Base-by-base conservation (phyloP, 2,797 vertebrate species). In the Acestrorhynchus altus region DNA sequence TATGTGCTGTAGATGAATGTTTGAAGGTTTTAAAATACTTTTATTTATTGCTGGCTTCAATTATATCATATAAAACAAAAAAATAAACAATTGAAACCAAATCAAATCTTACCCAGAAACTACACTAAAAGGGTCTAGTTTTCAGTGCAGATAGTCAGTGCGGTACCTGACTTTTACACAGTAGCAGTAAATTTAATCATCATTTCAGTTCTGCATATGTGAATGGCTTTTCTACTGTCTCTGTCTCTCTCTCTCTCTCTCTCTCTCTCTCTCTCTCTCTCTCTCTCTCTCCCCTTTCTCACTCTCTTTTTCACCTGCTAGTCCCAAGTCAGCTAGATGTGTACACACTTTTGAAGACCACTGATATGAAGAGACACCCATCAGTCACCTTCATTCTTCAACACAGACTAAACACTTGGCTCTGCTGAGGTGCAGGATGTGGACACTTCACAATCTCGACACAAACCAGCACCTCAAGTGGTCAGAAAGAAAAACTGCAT, bases 381-480 rank as follows among this genome's bases (percentile, higher is more conserved):
- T 26, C 22, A 24, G 22, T 2, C 52, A 56, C 52, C 72, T 35
- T 76, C 56, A 42, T 52, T 61, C 52, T 42, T 12, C 59, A 54
- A 67, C 60, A 64, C 76, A 75, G 72, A 81, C 81, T 71, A 81
- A 84, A 86, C 77, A 76, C 73, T 78, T 77, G 16, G 77, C 52
- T 24, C 76, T 22, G 64, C 78, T 76, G 72, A 8, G 54, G 76
- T 60, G 26, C 51, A 46, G 59, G 72, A 77, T 39, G 31, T 22
- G 54, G 31, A 35, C 40, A 35, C 35, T 72, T 18, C 46, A 40
- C 67, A 78, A 68, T 67, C 68, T 56, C 54, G 64, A 60, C 57
- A 71, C 20, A 54, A 51, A 51, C 1, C 54, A 74, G 54, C 40
- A 20, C 79, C 80, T 79, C 74, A 76, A 76, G 81, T 75, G 80